Evolutionary conservation across 64 coral and sea anemone genomes (phyloP), one percentile per base, ranked within the genome.

Genomic region (Orbicella faveolata): DNA sequence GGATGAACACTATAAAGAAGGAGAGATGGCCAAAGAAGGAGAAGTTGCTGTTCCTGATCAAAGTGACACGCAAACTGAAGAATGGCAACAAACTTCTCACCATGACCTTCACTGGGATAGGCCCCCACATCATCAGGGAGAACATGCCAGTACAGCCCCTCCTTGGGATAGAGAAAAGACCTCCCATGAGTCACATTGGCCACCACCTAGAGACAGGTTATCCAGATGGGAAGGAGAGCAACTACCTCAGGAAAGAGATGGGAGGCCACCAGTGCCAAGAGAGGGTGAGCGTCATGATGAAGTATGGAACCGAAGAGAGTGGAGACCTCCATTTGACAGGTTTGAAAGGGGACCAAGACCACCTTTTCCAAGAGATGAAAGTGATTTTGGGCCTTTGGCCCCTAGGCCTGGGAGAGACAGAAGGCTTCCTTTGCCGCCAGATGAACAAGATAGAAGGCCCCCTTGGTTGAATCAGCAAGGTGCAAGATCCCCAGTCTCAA

Each of bases 201-300:
- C 36, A 12, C 65, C 82, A 26, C 64, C 36, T 51, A 39, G 82
- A 15, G 64, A 73, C 7, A 52, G 82, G 63, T 85, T 72, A 37
- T 73, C 65, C 11, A 52, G 39, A 30, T 73, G 63, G 82, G 82
- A 52, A 34, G 59, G 34, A 36, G 54, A 33, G 34, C 25, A 75
- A 8, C 70, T 55, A 62, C 89, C 89, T 44, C 52, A 33, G 39
- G 64, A 72, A 21, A 55, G 89, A 75, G 78, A 91, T 48, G 52
- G 35, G 19, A 90, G 88, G 35, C 62, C 63, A 69, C 63, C 81
- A 39, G 2, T 48, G 36, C 81, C 81, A 69, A 69, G 34, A 84
- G 81, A 84, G 39, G 81, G 23, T 36, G 65, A 65, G 6, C 16
- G 13, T 68, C 36, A 23, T 80, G 68, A 55, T 25, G 76, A 77